Evolutionary conservation across 1,140 invertebrate genomes (phyloP), one percentile per base, ranked within the genome.

Genomic region (Camponotus vicinus): DNA sequence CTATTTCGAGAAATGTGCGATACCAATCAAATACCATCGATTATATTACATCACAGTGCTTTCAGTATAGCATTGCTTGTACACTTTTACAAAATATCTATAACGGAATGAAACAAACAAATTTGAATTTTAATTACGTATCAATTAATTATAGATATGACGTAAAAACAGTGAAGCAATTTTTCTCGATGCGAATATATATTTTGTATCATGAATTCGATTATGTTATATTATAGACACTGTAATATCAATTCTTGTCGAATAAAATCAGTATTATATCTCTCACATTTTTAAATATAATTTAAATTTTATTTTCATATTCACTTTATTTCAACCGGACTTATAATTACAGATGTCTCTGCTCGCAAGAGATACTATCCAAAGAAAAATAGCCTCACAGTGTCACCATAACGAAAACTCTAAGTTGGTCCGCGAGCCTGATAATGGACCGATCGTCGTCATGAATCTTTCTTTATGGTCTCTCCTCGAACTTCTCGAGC

Each of bases 381-480:
- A 21, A 67, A 75, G 71, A 86, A 82, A 84, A 75, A 69, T 77
- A 63, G 37, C 32, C 55, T 70, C 61, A 52, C 80, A 27, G 32
- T 57, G 77, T 40, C 21, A 66, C 69, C 76, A 11, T 52, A 64
- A 32, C 71, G 77, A 78, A 89, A 90, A 90, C 66, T 87, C 75
- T 70, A 73, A 75, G 70, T 75, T 34, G 77, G 45, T 69, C 40
- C 45, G 61, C 73, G 59, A 42, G 71, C 66, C 27, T 86, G 89
- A 92, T 93, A 93, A 93, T 92, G 90, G 91, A 90, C 73, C 88
- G 87, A 89, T 92, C 88, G 83, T 85, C 71, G 90, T 90, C 92
- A 88, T 92, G 92, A 92, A 93, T 93, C 92, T 92, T 88, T 92
- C 88, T 92, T 92, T 92, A 93, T 91, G 85, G 89, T 84, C 80